phyloP scores from a whole-genome alignment of 2,888 invertebrate genomes.

The Limnephilus rhombicus region DNA sequence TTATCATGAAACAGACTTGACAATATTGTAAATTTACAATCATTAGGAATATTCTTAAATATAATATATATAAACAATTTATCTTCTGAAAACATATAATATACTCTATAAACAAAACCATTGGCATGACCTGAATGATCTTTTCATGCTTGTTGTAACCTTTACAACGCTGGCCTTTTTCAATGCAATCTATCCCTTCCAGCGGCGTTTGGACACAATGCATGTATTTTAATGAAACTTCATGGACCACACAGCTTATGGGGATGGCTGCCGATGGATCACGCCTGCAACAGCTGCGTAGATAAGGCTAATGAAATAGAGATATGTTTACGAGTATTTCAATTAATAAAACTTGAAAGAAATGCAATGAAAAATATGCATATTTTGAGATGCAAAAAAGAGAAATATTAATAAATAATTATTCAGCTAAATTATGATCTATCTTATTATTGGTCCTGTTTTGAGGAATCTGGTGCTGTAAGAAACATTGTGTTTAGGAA shows the following conservation, averaged over 20 bases:
- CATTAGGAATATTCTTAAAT: not conserved
- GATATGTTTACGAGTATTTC: not conserved
- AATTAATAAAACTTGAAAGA: not conserved
- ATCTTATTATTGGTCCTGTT: not conserved
- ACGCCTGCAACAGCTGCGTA: too few species aligned
- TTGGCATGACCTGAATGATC: too few species aligned
- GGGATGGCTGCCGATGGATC: too few species aligned
- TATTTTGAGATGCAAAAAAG: not conserved
- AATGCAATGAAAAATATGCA: not conserved
- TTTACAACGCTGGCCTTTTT: too few species aligned
- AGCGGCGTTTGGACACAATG: too few species aligned
- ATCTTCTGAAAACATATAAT: not conserved
- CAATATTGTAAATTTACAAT: not conserved
- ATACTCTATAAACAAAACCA: not conserved
- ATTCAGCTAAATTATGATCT: not conserved
- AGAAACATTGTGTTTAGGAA: not conserved
- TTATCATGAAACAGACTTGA: not conserved
- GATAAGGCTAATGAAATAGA: too few species aligned
- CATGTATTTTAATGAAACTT: too few species aligned
- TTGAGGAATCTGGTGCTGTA: conserved; percentile 10
- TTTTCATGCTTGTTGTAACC: too few species aligned
- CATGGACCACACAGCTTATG: too few species aligned
- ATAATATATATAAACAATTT: not conserved
- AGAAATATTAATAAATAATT: not conserved
- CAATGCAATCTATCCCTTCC: too few species aligned